Evolutionary conservation across 2,113 vertebrate species (phyloP).

Genomic region (Hyaena hyaena): DNA sequence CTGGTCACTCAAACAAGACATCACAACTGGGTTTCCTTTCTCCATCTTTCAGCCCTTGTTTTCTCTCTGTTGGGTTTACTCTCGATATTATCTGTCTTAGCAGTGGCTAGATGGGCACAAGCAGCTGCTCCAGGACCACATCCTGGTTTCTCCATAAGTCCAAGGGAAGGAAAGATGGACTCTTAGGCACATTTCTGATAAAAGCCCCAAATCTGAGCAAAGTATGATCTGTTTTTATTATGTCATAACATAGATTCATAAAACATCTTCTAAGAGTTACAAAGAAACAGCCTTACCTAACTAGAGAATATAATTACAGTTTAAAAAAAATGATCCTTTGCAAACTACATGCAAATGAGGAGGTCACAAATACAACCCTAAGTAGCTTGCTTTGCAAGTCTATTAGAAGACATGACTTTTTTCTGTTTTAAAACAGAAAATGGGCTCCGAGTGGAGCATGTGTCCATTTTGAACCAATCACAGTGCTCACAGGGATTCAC

Average conservation of each 20-base stretch:
- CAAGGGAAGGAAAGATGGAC: neutral
- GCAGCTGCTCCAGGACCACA: neutral
- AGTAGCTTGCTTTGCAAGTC: neutral
- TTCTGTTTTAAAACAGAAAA: neutral
- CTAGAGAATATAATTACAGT: conserved; percentile 40
- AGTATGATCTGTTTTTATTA: neutral
- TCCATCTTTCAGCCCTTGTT: neutral
- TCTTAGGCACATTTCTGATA: neutral
- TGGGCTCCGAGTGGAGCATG: neutral
- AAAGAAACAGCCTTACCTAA: neutral
- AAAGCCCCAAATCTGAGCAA: neutral
- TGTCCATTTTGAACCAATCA: neutral
- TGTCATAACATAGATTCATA: neutral
- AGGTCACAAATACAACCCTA: neutral
- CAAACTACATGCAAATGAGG: conserved; percentile 7
- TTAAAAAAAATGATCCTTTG: conserved; percentile 16
- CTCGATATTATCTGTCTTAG: neutral
- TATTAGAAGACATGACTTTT: conserved; percentile 11
- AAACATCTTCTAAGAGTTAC: neutral
- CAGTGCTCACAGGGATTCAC: neutral
- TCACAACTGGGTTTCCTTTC: neutral
- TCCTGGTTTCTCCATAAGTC: neutral
- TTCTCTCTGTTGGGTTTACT: neutral
- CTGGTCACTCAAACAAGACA: neutral
- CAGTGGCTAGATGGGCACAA: neutral